Percentiles rank a stretch among this genome's conserved stretches.
These are phyloP conservation scores for Potorous gilbertii DNA, from an alignment of 2,797 vertebrate species.

Conservation along the genomic window DNA sequence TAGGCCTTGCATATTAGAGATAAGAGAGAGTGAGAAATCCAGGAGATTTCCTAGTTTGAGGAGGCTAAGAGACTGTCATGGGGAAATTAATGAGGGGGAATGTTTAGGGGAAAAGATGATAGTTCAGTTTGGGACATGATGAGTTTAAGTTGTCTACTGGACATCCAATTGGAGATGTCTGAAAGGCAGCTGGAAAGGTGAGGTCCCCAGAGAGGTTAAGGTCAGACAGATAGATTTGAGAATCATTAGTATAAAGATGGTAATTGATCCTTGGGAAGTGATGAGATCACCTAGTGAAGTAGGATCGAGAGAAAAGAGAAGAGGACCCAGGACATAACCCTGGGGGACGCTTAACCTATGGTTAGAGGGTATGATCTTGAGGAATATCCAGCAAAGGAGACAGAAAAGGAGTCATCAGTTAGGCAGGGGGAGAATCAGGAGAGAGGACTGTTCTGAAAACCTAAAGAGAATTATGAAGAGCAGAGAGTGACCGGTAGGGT, in stretches of 20 bases:
- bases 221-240: background rate
- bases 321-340: background rate
- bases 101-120: too few species aligned
- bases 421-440: background rate
- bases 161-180: background rate
- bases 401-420: background rate
- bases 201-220: background rate
- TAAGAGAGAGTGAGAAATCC: too few species aligned
- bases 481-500: background rate
- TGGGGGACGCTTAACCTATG: background rate
- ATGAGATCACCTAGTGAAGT: background rate
- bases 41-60: background rate
- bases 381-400: background rate
- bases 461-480: background rate
- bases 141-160: background rate
- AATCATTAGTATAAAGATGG: background rate
- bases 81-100: too few species aligned
- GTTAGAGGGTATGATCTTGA: background rate
- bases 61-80: background rate
- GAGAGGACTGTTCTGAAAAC: background rate
- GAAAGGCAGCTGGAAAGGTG: background rate
- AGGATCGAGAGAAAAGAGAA: background rate
- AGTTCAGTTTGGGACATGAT: background rate
- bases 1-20: too few species aligned
- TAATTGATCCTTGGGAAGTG: background rate